Evolutionary conservation across 2,888 invertebrate genomes (phyloP), one percentile per base, ranked within the genome.

Genomic region (Stenolophus ochropezus): DNA sequence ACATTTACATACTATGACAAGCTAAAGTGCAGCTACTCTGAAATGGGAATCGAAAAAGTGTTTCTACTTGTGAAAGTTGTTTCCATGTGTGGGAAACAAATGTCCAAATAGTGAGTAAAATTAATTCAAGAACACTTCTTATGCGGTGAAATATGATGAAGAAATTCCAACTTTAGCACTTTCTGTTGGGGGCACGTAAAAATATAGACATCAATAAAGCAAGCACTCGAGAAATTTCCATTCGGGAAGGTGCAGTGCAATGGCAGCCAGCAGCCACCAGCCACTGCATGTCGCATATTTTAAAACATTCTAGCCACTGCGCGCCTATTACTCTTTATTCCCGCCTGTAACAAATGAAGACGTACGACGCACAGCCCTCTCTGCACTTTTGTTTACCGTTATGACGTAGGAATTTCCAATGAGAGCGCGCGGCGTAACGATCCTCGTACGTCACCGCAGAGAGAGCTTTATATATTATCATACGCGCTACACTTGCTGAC

Each of bases 321-420:
- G 49, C 49, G 49, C 73, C 73, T 73, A 73, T 73, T 73, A 73
- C 27, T 73, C 73, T 73, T 73, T 47, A 73, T 73, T 73, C 73
- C 49, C 47, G 20, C 11, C 73, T 8, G 49, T 69, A 78, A 78
- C 69, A 78, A 78, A 78, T 78, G 78, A 78, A 78, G 78, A 78
- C 49, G 51, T 78, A 78, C 78, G 51, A 78, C 49, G 51, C 65
- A 78, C 78, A 25, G 69, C 69, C 51, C 69, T 69, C 78, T 78
- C 78, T 78, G 21, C 49, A 78, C 78, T 78, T 78, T 78, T 78
- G 78, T 78, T 78, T 78, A 78, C 69, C 69, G 69, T 78, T 78
- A 78, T 78, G 78, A 65, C 69, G 49, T 47, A n/a, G 51, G 78
- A 78, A 78, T 78, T 78, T 78, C 23, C 78, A 69, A 69, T 78